Percentiles rank a stretch among this genome's conserved stretches.
Evolutionary conservation across 2,888 invertebrate genomes (phyloP).

Genomic region (Drosophila fungiperda): DNA sequence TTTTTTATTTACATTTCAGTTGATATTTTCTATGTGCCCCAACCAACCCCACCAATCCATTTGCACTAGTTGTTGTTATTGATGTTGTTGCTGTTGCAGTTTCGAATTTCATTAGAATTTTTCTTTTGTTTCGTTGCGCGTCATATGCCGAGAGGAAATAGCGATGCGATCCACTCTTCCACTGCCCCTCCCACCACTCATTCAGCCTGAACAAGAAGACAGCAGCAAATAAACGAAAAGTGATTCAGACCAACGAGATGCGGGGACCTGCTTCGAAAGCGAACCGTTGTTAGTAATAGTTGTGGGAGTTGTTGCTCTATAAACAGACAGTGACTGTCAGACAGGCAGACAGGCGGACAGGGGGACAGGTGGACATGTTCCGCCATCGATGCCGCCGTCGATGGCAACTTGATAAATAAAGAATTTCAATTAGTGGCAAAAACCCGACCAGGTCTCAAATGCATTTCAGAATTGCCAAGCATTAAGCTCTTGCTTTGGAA

Average conservation of each 20-base stretch:
- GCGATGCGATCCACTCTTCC: conserved; percentile 17
- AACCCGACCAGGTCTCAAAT: conserved; percentile 22
- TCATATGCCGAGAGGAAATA: conserved; percentile 57
- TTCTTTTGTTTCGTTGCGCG: conserved; percentile 59
- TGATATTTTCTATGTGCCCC: conserved; percentile 58
- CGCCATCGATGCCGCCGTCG: conserved; percentile 28
- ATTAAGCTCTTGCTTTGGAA: not conserved
- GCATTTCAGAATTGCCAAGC: not conserved
- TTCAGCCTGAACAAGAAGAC: not conserved
- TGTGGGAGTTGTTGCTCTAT: conserved; percentile 26
- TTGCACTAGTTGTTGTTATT: conserved; percentile 28
- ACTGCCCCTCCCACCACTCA: not conserved
- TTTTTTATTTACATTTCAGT: conserved; percentile 53
- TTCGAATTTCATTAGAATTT: conserved; percentile 73
- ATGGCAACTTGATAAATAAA: conserved; percentile 67
- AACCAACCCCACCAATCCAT: not conserved
- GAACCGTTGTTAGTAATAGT: not conserved
- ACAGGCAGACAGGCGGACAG: not conserved
- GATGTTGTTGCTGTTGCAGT: conserved; percentile 51
- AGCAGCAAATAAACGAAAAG: conserved; percentile 43
- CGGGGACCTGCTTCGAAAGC: conserved; percentile 4
- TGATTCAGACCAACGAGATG: conserved; percentile 10
- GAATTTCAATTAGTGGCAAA: conserved; percentile 70
- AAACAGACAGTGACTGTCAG: conserved; percentile 36
- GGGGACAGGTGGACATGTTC: conserved; percentile 8